phyloP scores from a whole-genome alignment of 1,140 invertebrate species.

The Spodoptera frugiperda region DNA sequence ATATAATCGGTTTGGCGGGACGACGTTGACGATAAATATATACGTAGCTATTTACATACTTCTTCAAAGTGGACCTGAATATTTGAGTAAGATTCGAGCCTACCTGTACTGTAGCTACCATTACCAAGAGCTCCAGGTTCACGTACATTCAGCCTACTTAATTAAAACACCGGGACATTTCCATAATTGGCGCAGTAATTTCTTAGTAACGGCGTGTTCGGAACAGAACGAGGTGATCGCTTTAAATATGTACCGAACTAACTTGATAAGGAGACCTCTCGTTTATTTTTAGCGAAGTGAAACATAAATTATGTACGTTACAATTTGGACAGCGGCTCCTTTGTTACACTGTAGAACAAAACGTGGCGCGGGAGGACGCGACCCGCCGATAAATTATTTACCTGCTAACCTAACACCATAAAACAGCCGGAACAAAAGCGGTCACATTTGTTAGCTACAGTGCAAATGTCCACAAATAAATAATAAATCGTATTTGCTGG shows the following conservation, averaged over 20 bases:
- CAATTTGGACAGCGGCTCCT: conserved; percentile 33
- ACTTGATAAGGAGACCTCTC: conserved; percentile 28
- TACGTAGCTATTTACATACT: not conserved
- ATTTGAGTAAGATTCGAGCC: too few relatives aligned
- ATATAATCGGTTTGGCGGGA: not conserved
- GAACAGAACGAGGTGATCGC: conserved; percentile 13
- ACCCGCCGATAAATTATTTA: conserved; percentile 55
- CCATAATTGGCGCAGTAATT: conserved; percentile 31
- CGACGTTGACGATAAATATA: not conserved
- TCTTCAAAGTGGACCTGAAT: too few relatives aligned
- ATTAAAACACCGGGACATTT: conserved; percentile 3
- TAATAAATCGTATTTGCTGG: conserved; percentile 56
- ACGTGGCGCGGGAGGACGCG: conserved; percentile 42
- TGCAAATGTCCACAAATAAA: conserved; percentile 54
- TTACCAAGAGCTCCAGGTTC: too few relatives aligned
- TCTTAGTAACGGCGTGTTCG: conserved; percentile 14
- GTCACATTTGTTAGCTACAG: conserved; percentile 47
- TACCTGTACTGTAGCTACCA: too few relatives aligned
- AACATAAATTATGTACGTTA: conserved; percentile 47
- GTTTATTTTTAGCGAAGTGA: conserved; percentile 44
- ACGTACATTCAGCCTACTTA: not conserved
- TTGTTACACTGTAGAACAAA: conserved; percentile 41
- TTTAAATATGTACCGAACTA: conserved; percentile 38
- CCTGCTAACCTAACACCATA: conserved; percentile 48
- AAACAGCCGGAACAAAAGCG: conserved; percentile 47